Evolutionary conservation across 2,113 vertebrate species (phyloP), one percentile per base, ranked within the genome.

Genomic region (Channa argus): DNA sequence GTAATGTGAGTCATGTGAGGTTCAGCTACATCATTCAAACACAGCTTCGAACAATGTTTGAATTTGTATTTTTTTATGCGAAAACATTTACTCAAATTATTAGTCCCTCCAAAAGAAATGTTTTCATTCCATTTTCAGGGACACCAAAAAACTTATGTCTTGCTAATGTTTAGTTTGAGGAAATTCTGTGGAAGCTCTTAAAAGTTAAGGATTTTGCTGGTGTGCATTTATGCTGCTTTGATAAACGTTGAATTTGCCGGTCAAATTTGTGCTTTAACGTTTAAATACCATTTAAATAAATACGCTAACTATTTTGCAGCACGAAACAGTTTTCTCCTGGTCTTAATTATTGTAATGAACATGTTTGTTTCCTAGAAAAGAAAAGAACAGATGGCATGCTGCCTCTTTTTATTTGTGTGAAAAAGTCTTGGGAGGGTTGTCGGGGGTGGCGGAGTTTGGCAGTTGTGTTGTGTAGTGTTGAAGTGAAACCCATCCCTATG

Each of bases 381-480:
- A 61, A 8, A 59, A 64, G 69, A 78, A 47, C 85, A 79, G 81
- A 84, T 84, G 85, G 71, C 71, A 5, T 5, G 24, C 45, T 46
- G 65, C 55, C 65, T 64, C 63, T 65, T 63, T 24, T 44, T 63
- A 24, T 71, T 63, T 56, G 60, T 67, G 69, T 65, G 64, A 39
- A 24, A 39, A 52, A 56, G 36, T 77, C 61, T 81, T 50, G 6
- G 24, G 33, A 75, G 80, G 34, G 13, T 54, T 71, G 46, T 55
- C 1, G 14, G 2, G 51, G 54, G 38, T 49, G 44, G 63, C 11
- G 55, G 38, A 10, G 47, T 61, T 78, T 71, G 77, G 77, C 66
- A 64, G 52, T 46, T 8, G 15, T 55, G 46, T 53, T 49, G 14
- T 34, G 36, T 38, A 13, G 62, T 54, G 43, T 61, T 1, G 7